These are phyloP conservation scores for Tethea ocularis DNA, from an alignment of 2,888 invertebrate species.

Conservation along the genomic window DNA sequence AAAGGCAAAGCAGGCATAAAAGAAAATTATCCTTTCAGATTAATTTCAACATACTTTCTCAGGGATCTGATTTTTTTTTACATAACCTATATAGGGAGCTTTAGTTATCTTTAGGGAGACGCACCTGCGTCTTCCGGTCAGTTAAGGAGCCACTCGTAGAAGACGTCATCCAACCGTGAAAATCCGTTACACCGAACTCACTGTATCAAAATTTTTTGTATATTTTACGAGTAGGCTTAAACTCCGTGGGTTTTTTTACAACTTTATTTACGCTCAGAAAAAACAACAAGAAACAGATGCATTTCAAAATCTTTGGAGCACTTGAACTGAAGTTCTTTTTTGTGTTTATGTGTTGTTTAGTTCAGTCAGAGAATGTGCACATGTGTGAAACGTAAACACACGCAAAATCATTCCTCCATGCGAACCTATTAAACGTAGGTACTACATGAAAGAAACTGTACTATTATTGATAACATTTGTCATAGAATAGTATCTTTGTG, in stretches of 20 bases:
- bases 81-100: conserved; percentile 6
- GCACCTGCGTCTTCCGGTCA: conserved; percentile 66
- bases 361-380: conserved; percentile 28
- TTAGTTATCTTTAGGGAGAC: conserved; percentile 15
- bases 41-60: background rate
- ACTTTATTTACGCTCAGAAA: background rate
- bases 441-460: conserved; percentile 29
- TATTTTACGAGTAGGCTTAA: background rate
- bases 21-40: no score
- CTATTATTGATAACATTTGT: background rate
- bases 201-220: background rate
- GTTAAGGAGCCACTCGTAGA: conserved; percentile 55
- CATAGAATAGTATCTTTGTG: no score
- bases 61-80: background rate
- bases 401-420: conserved; percentile 40
- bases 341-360: background rate
- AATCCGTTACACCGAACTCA: conserved; percentile 64
- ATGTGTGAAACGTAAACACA: conserved; percentile 52
- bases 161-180: conserved; percentile 67
- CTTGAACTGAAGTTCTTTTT: background rate
- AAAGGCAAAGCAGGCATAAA: no score
- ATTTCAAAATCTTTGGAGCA: background rate
- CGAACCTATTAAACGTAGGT: conserved; percentile 37
- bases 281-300: background rate
- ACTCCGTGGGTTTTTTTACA: background rate